Conservation (phyloP, 2,797 vertebrate species). For the Malurus leucopterus region DNA sequence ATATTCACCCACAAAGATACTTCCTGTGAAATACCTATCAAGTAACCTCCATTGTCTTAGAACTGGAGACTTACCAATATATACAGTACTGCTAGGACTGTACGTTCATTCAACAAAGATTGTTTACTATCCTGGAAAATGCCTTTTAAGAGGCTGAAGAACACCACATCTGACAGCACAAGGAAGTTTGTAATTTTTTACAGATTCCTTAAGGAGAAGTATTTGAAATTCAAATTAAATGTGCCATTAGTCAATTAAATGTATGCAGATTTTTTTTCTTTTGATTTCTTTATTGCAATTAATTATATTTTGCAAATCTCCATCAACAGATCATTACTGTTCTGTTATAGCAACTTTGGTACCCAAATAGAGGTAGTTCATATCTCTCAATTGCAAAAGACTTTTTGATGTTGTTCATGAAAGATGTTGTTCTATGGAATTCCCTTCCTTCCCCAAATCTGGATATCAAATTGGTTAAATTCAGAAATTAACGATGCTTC, state of each 20-base stretch:
- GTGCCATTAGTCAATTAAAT: neutral
- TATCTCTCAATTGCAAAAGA: neutral
- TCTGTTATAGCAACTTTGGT: neutral
- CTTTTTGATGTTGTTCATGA: neutral
- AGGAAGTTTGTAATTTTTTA: neutral
- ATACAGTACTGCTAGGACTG: neutral
- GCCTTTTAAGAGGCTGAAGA: neutral
- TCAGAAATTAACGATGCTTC: neutral
- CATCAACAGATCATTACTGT: neutral
- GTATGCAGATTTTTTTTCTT: neutral
- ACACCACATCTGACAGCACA: neutral
- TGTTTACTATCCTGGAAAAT: neutral
- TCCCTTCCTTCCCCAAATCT: neutral
- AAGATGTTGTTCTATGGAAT: neutral
- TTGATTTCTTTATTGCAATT: neutral
- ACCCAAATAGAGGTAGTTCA: neutral
- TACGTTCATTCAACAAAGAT: neutral
- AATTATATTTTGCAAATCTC: neutral
- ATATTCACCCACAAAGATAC: neutral
- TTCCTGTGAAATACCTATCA: neutral
- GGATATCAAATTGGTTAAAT: neutral
- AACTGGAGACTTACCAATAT: neutral
- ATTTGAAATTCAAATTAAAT: neutral
- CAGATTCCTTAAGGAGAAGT: neutral
- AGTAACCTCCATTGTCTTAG: neutral